Conservation (phyloP, 2,888 invertebrate species). For the Lagria hirta region DNA sequence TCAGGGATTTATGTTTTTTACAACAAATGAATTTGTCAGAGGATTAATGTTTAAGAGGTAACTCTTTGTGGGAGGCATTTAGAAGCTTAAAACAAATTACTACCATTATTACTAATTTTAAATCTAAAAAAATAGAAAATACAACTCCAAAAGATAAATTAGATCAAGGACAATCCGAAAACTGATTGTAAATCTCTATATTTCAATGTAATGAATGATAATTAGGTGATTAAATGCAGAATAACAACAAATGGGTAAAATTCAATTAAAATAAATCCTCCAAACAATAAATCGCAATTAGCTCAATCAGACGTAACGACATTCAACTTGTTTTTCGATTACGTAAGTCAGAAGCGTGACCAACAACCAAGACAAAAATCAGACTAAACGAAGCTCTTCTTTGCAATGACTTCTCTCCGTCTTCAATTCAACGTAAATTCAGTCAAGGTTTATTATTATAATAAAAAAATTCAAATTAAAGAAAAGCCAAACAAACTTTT, state of each 20-base stretch:
- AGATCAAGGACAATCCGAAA: slow-evolving; percentile 24
- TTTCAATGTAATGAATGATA: slow-evolving; percentile 29
- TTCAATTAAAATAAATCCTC: slow-evolving; percentile 48
- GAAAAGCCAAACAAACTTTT: too few species aligned
- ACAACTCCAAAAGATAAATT: too few species aligned
- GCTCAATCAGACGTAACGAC: slow-evolving; percentile 43
- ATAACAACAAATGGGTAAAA: slow-evolving; percentile 43
- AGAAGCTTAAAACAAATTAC: slow-evolving; percentile 21
- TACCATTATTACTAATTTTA: slow-evolving; percentile 24
- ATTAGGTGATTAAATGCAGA: slow-evolving; percentile 35
- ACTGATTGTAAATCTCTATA: slow-evolving; percentile 17
- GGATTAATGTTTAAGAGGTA: slow-evolving; percentile 23
- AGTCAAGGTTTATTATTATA: too few species aligned
- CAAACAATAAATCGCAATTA: slow-evolving; percentile 50
- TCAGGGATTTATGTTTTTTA: slow-evolving; percentile 18
- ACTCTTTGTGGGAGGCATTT: slow-evolving; percentile 20
- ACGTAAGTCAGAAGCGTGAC: slow-evolving; percentile 43
- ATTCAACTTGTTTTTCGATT: slow-evolving; percentile 38
- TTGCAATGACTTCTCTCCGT: too few species aligned
- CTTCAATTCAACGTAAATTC: too few species aligned
- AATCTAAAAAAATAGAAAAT: too few species aligned
- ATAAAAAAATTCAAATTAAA: too few species aligned
- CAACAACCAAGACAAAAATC: slow-evolving; percentile 28
- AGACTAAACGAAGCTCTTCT: slow-evolving; percentile 8
- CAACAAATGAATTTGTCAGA: slow-evolving; percentile 23